A percentile compares a stretch with the other conserved stretches of the same genome.
These are phyloP conservation scores for Rhopilema esculentum DNA, from an alignment of 30 jellyfish, hydroid and myxozoan genomes.

Conservation along the genomic window DNA sequence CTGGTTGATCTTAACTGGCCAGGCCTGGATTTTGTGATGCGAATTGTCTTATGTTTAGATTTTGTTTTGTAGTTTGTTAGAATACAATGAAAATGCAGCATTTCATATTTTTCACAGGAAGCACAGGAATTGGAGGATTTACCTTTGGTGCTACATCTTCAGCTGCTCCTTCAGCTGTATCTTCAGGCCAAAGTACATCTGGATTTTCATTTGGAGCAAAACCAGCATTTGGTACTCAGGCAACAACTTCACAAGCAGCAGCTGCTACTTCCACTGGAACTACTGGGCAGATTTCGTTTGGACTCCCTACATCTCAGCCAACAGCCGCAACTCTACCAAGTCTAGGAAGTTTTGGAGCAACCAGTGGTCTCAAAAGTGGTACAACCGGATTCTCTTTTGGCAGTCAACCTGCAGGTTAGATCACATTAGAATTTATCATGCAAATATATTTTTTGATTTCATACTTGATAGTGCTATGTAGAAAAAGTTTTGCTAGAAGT, in stretches of 20 bases:
- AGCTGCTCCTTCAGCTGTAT: conserved; percentile 8
- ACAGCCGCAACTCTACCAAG: background rate
- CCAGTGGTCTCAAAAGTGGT: no score
- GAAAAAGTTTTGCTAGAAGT: no score
- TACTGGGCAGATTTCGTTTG: background rate
- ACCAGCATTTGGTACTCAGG: background rate
- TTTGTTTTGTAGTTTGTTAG: no score
- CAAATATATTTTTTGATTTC: no score
- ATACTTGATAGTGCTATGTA: no score
- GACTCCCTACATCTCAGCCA: background rate
- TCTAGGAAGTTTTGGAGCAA: no score
- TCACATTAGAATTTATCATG: background rate
- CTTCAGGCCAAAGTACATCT: background rate
- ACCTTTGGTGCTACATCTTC: conserved; percentile 5
- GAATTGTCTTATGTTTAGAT: no score
- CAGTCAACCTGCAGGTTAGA: background rate
- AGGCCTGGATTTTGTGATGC: no score
- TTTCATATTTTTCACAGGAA: background rate
- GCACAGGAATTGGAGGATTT: background rate
- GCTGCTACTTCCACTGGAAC: background rate
- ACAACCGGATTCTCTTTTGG: background rate
- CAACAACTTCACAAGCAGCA: background rate
- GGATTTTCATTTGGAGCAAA: background rate
- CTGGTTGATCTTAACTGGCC: no score
- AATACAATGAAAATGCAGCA: background rate